Evolutionary conservation across 2,888 invertebrate species (phyloP).

Genomic region (Nymphalis urticae): DNA sequence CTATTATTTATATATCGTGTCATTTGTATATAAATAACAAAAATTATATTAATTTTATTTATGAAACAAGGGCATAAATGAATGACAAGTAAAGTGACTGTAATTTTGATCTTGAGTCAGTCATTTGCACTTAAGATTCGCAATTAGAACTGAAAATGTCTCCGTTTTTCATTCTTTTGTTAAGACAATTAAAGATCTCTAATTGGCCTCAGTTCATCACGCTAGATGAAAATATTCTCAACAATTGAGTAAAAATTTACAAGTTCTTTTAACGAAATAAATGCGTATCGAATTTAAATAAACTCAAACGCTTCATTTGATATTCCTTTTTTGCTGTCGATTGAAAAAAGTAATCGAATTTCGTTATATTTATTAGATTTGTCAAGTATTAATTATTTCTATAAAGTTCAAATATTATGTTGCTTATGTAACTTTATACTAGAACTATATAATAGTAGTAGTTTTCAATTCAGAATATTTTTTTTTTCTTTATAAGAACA

Average conservation of each 20-base stretch:
- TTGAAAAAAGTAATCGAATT: too few species aligned
- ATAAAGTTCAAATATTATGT: too few species aligned
- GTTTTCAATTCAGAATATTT: too few species aligned
- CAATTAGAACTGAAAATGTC: neutral
- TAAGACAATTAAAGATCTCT: slow-evolving; percentile 17
- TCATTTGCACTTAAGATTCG: neutral
- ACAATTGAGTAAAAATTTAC: neutral
- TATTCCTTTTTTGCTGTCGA: too few species aligned
- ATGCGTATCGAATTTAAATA: neutral
- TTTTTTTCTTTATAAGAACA: too few species aligned
- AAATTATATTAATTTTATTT: neutral
- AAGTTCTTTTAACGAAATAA: neutral
- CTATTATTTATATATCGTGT: too few species aligned
- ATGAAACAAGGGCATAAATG: neutral
- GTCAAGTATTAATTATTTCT: too few species aligned
- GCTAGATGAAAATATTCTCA: slow-evolving; percentile 13
- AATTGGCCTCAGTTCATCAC: slow-evolving; percentile 25
- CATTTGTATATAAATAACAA: too few species aligned
- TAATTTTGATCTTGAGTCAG: neutral
- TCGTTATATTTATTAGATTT: too few species aligned
- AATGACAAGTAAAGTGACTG: neutral
- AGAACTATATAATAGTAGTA: too few species aligned
- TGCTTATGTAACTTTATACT: too few species aligned
- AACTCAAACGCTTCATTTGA: too few species aligned
- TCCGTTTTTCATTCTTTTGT: slow-evolving; percentile 7